Percentiles rank a stretch among this genome's conserved stretches.
phyloP scores from a whole-genome alignment of 2,113 vertebrate species.

The Pomatostomus ruficeps region DNA sequence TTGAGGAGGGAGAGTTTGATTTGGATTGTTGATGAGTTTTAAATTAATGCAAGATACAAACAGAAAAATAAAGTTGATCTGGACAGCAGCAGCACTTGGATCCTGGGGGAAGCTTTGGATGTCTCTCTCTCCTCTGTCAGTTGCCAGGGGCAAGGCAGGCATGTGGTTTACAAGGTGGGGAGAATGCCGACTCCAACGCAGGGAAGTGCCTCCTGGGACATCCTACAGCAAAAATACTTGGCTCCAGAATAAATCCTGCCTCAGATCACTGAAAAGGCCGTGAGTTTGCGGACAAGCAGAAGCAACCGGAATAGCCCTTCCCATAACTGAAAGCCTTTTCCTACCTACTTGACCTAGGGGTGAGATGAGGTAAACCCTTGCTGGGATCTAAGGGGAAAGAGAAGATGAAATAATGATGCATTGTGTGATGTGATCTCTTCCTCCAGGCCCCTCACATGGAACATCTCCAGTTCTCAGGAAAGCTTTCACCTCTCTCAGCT shows the following conservation, averaged over 20 bases:
- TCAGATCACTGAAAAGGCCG: neutral
- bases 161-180: neutral
- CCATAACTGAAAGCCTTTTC: neutral
- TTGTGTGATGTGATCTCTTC: neutral
- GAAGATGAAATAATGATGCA: neutral
- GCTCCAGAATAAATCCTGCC: neutral
- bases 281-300: neutral
- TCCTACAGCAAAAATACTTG: neutral
- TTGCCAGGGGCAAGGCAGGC: neutral
- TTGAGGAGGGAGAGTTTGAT: neutral
- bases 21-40: neutral
- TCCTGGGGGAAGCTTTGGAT: neutral
- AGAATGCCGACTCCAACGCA: neutral
- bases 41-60: neutral
- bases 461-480: rapidly evolving
- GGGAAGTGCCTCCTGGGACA: neutral
- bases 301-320: neutral
- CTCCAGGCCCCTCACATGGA: neutral
- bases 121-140: neutral
- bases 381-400: neutral
- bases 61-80: neutral
- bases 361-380: neutral
- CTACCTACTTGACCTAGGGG: neutral
- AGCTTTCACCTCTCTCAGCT: neutral
- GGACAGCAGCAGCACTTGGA: neutral